Conservation (phyloP, 2,888 invertebrate genomes). For the Kuschelorhynchus macadamiae region DNA sequence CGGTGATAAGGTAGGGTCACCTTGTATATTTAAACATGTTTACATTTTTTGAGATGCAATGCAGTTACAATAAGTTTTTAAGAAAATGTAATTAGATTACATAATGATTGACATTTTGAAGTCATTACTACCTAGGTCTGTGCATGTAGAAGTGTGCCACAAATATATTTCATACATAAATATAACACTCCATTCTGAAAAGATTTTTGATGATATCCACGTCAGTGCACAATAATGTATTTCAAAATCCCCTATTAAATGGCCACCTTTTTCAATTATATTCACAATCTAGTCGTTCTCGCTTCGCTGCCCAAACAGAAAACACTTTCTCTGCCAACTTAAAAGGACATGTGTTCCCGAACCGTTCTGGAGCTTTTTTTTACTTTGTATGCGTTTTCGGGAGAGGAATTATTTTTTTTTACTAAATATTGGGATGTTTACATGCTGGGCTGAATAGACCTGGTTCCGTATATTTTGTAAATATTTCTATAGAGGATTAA, state of each 20-base stretch:
- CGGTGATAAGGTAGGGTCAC: no score
- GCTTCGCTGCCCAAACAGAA: slow-evolving; percentile 52
- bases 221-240: slow-evolving; percentile 66
- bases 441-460: slow-evolving; percentile 34
- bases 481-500: slow-evolving; percentile 29
- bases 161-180: slow-evolving; percentile 5
- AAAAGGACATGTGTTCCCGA: slow-evolving; percentile 49
- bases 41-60: no score
- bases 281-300: slow-evolving; percentile 67
- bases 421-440: slow-evolving; percentile 35
- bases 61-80: no score
- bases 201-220: slow-evolving; percentile 48
- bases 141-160: slow-evolving; percentile 14
- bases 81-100: no score
- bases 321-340: slow-evolving; percentile 40
- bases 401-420: slow-evolving; percentile 45
- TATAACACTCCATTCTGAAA: slow-evolving; percentile 20
- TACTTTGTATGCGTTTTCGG: slow-evolving; percentile 39
- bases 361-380: slow-evolving; percentile 29
- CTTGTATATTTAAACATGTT: no score
- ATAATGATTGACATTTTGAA: no score
- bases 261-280: slow-evolving; percentile 68
- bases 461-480: slow-evolving; percentile 26
- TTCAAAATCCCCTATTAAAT: slow-evolving; percentile 64
- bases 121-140: no score